Percentiles rank a stretch among this genome's conserved stretches.
Conservation (phyloP, 2,797 vertebrate species). For the Agapornis canus region DNA sequence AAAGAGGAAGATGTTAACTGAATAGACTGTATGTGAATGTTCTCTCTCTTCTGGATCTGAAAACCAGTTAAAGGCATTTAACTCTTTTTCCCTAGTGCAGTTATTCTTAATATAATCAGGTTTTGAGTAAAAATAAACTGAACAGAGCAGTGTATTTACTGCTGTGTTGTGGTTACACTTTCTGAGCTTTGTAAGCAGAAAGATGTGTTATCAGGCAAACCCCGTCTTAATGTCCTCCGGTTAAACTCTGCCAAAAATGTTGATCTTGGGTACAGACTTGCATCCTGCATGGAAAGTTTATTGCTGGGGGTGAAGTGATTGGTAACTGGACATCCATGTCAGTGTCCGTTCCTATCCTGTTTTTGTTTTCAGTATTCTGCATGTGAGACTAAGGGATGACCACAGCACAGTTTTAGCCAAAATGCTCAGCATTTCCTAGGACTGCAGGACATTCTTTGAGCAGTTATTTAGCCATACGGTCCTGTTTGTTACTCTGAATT, state of each 20-base stretch:
- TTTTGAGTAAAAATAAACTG: conserved; percentile 33
- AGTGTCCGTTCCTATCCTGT: neutral
- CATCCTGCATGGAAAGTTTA: neutral
- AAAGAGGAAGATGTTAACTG: neutral
- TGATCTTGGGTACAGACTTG: neutral
- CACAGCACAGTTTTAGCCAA: neutral
- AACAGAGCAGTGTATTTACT: neutral
- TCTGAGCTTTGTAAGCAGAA: neutral
- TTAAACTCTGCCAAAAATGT: neutral
- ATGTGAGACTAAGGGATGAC: neutral
- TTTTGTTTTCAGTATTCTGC: neutral
- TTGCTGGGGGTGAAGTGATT: neutral
- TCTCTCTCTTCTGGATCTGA: neutral
- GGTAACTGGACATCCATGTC: neutral
- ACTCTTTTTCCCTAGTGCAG: neutral
- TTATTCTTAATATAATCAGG: conserved; percentile 16
- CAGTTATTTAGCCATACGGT: neutral
- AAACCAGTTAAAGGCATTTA: neutral
- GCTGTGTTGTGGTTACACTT: neutral
- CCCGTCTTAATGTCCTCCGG: neutral
- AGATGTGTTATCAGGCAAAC: neutral
- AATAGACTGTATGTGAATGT: neutral
- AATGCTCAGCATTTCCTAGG: neutral
- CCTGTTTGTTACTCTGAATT: neutral
- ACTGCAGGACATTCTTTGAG: neutral